Evolutionary conservation across 2,797 vertebrate species (phyloP).

Genomic region (Uromys caudimaculatus): DNA sequence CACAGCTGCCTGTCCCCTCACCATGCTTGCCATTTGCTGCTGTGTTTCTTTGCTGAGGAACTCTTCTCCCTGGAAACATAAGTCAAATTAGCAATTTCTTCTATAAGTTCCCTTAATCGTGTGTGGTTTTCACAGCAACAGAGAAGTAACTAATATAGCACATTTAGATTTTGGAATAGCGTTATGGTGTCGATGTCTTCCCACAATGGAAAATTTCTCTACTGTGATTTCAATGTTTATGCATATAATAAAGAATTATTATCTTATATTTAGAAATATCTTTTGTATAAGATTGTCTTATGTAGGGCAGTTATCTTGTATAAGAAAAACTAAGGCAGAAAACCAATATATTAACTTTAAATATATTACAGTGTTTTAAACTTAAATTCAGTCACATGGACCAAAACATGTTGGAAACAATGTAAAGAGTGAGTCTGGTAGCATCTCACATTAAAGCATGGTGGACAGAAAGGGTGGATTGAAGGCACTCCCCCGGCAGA

Average conservation of each 20-base stretch:
- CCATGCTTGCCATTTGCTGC: neutral
- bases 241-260: neutral
- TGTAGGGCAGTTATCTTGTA: neutral
- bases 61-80: neutral
- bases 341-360: slow-evolving; percentile 5
- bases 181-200: neutral
- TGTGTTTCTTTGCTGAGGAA: neutral
- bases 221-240: neutral
- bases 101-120: neutral
- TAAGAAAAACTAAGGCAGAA: neutral
- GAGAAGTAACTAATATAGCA: neutral
- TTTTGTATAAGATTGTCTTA: neutral
- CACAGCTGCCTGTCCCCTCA: neutral
- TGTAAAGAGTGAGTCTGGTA: neutral
- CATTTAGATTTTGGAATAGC: neutral
- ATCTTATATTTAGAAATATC: neutral
- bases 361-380: neutral
- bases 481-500: neutral
- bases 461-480: neutral
- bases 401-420: neutral
- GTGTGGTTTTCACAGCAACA: neutral
- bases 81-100: neutral
- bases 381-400: neutral
- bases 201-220: neutral
- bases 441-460: neutral